Evolutionary conservation across 2,797 vertebrate species (phyloP), one percentile per base, ranked within the genome.

Genomic region (Epinephelus coioides): DNA sequence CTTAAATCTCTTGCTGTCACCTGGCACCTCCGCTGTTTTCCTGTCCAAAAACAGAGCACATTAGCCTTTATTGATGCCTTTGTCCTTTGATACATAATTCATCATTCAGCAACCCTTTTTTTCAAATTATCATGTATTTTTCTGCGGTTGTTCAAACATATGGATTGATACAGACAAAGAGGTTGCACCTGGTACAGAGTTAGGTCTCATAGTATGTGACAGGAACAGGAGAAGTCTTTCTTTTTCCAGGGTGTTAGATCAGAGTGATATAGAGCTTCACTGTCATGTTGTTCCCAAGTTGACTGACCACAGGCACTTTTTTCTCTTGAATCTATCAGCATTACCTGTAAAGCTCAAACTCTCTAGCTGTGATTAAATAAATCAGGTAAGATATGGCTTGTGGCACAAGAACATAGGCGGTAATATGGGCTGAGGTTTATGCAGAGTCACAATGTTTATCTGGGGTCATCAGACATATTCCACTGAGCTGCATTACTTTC

Each of bases 81-180:
- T 89, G 92, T 94, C 90, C 92, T 93, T 88, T 86, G 82, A 93
- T 95, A 93, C 90, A 95, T 95, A 93, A 94, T 95, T 95, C 86
- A 95, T 90, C 89, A 89, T 82, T 84, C 71, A 62, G 53, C 72
- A 74, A 54, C 49, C 68, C 40, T 43, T 34, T 86, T 77, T 65
- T 76, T 59, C 63, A 38, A 88, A 85, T 89, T 68, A 86, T 83
- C 59, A 64, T 87, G 69, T 69, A 60, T 83, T 84, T 88, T 81
- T 79, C 63, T 27, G 79, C 69, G 79, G 66, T 86, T 87, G 78
- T 89, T 90, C 80, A 73, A 89, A 86, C 83, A 82, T 87, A 88
- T 83, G 78, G 83, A 85, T 89, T 86, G 82, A 83, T 80, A 75
- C 76, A 69, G 85, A 83, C 84, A 83, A 81, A 81, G 77, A 88